Evolutionary conservation across 2,888 invertebrate genomes (phyloP).

Genomic region (Drosophila bunnanda): DNA sequence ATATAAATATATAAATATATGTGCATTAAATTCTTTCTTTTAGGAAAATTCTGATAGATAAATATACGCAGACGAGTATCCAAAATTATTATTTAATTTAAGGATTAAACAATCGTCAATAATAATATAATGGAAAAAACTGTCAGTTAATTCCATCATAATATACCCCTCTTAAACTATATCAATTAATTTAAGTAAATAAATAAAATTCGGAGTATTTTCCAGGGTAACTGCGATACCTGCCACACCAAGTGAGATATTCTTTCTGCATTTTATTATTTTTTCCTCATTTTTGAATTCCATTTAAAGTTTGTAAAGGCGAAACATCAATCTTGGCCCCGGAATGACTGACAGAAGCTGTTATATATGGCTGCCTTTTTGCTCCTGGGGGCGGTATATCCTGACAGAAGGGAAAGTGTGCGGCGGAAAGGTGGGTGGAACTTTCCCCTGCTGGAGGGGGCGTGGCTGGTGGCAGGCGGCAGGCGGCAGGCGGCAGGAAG

Average conservation of each 20-base stretch:
- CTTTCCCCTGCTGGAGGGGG: conserved; percentile 6
- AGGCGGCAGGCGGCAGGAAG: conserved; percentile 52
- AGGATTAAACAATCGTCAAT: too few relatives aligned
- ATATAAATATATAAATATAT: background rate
- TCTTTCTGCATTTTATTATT: conserved; percentile 19
- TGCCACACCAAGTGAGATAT: background rate
- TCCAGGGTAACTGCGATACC: conserved; percentile 13
- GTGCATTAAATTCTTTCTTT: too few relatives aligned
- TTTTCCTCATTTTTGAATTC: conserved; percentile 60
- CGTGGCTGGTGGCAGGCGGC: conserved; percentile 6
- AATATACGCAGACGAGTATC: too few relatives aligned
- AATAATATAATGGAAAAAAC: too few relatives aligned
- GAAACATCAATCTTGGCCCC: conserved; percentile 72
- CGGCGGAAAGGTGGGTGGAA: background rate
- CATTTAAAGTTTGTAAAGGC: conserved; percentile 70
- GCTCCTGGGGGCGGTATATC: conserved; percentile 12
- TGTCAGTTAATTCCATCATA: too few relatives aligned
- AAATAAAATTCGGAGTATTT: background rate
- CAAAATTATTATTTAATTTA: too few relatives aligned
- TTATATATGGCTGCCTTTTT: conserved; percentile 32
- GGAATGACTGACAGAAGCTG: conserved; percentile 55
- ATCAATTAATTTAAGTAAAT: background rate
- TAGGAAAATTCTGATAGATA: too few relatives aligned
- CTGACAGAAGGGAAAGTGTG: conserved; percentile 15
- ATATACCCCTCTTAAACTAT: too few relatives aligned